Conservation (phyloP, 2,888 invertebrate genomes). For the Fissipunctia ypsillon region DNA sequence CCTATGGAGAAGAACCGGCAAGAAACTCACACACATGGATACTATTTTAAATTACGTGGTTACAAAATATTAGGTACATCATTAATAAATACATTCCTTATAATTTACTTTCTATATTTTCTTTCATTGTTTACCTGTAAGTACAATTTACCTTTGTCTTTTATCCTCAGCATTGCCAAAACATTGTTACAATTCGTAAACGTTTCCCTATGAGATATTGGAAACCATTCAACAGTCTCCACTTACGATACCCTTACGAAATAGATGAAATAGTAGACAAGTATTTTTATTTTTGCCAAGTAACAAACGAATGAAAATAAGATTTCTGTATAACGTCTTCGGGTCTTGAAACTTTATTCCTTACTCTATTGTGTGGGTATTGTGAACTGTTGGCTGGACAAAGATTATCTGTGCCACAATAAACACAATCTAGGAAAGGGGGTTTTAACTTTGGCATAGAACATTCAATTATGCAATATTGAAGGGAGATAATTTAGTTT, state of each 20-base stretch:
- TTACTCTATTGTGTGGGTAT: background rate
- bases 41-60: no score
- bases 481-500: background rate
- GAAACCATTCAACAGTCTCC: background rate
- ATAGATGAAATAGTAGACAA: background rate
- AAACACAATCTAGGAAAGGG: background rate
- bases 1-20: no score
- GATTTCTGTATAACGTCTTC: background rate
- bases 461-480: slow-evolving; percentile 31
- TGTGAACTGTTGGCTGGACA: background rate
- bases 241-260: background rate
- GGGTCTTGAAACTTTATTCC: background rate
- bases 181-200: no score
- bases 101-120: no score
- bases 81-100: no score
- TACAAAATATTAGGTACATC: no score
- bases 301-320: background rate
- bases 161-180: background rate
- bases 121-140: no score
- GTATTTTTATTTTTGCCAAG: background rate
- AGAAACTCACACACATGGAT: no score
- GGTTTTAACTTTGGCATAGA: background rate
- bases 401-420: slow-evolving; percentile 5
- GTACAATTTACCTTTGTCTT: background rate
- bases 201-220: background rate